Evolutionary conservation across 2,888 invertebrate genomes (phyloP).

Genomic region (Amiota mariae): DNA sequence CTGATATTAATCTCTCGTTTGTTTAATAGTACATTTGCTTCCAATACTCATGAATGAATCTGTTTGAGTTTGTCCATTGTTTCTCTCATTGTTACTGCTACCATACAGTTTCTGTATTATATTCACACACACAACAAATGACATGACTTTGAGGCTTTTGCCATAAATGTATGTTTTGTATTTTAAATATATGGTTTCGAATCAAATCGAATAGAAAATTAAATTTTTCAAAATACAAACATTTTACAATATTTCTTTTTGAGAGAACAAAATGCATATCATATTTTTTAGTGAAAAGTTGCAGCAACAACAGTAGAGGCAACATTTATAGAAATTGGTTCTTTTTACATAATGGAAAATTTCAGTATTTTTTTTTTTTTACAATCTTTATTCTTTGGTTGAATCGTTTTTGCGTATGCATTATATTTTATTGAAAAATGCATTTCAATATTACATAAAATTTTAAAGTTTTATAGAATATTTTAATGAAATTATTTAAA

Average conservation of each 20-base stretch:
- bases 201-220: constrained; percentile 40
- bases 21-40: background rate
- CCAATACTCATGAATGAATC: background rate
- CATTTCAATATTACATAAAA: background rate
- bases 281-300: no score
- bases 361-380: no score
- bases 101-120: no score
- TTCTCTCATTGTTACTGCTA: no score
- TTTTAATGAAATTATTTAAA: no score
- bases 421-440: constrained; percentile 4
- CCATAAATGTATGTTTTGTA: background rate
- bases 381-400: no score
- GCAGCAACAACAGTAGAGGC: no score
- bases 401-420: background rate
- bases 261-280: no score
- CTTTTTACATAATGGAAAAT: no score
- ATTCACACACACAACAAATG: no score
- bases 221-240: constrained; percentile 47
- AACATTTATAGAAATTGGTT: no score
- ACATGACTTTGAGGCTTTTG: constrained; percentile 45
- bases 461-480: no score
- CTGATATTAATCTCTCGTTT: constrained; percentile 34
- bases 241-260: constrained; percentile 41
- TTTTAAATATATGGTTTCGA: background rate
- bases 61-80: constrained; percentile 35